A percentile compares a stretch with the other conserved stretches of the same genome.
phyloP scores from a whole-genome alignment of 1,140 invertebrate genomes.

The Eubasilissa regina region DNA sequence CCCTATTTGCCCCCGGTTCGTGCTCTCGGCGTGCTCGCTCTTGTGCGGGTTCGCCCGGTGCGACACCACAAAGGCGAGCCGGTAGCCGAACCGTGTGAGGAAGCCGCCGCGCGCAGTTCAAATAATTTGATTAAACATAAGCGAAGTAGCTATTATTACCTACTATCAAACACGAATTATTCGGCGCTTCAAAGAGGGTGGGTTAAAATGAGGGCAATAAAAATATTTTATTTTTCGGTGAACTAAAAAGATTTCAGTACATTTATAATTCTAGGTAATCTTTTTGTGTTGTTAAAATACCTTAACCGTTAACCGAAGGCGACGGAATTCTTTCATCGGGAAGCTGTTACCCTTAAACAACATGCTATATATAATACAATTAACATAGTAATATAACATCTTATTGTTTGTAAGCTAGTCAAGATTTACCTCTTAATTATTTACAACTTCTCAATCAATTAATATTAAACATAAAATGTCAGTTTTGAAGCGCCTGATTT shows the following conservation, averaged over 20 bases:
- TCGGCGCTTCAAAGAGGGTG: slow-evolving; percentile 14
- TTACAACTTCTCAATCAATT: too few species aligned
- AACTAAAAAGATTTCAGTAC: slow-evolving; percentile 11
- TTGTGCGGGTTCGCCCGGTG: background rate
- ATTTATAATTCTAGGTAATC: background rate
- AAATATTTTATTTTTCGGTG: slow-evolving; percentile 30
- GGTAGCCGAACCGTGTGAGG: slow-evolving; percentile 4
- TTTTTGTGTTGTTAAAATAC: background rate
- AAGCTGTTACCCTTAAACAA: too few species aligned
- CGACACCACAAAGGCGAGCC: slow-evolving; percentile 22
- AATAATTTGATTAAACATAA: slow-evolving; percentile 19
- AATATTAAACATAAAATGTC: too few species aligned
- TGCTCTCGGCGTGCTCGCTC: too few species aligned
- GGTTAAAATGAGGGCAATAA: background rate
- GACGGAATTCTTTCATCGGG: too few species aligned
- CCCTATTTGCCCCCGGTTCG: background rate
- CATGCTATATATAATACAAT: too few species aligned
- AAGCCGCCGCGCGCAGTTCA: slow-evolving; percentile 26
- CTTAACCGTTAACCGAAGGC: background rate
- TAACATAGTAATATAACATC: too few species aligned
- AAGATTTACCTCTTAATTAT: too few species aligned
- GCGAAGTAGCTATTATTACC: background rate
- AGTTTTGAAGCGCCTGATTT: too few species aligned
- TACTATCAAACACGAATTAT: slow-evolving; percentile 32
- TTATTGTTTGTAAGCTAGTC: too few species aligned